Base-by-base conservation (phyloP, 2,113 vertebrate genomes). In the Phaetusa simplex region DNA sequence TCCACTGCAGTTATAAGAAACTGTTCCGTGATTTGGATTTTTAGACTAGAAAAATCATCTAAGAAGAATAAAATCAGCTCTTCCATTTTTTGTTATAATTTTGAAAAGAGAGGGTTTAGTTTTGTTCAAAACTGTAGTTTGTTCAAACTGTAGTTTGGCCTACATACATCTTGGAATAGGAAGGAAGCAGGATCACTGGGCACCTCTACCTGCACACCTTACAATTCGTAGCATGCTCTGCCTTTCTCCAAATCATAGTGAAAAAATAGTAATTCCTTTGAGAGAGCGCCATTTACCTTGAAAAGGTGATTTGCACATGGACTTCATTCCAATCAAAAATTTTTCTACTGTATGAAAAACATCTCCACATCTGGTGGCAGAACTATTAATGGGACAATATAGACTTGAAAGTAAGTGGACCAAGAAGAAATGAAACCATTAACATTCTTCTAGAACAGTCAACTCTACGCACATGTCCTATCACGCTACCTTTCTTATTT, bases 151-250 rank as follows among this genome's bases (percentile, higher is more conserved):
- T 45, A 18, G 13, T 38, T 65, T 74, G 34, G 32, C 26, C 27
- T 64, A 26, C 20, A 6, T n/a, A 50, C 18, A 7, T 32, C 23
- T 32, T 42, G 24, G 67, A 71, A 71, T 7, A 18, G 27, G 23
- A 50, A 62, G 14, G 36, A 50, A 24, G 9, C 26, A 76, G 55
- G 30, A 43, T 76, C 62, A 55, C 45, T 32, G 14, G 24, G 8
- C 10, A 11, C 6, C 36, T 53, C 34, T 14, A 9, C 2, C 5
- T 0, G 1, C 22, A 17, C 4, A 30, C 9, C 22, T 19, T 18
- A 45, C 17, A 59, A 59, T 36, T 53, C 4, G 3, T 58, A 58
- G 6, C 1, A 4, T 47, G 34, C 12, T 40, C 47, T 72, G 21
- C 36, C 21, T 72, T 72, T 42, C 38, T 83, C 43, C 7, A 58